These are phyloP conservation scores for Periparus ater DNA, from an alignment of 2,797 vertebrate genomes.

Conservation along the genomic window DNA sequence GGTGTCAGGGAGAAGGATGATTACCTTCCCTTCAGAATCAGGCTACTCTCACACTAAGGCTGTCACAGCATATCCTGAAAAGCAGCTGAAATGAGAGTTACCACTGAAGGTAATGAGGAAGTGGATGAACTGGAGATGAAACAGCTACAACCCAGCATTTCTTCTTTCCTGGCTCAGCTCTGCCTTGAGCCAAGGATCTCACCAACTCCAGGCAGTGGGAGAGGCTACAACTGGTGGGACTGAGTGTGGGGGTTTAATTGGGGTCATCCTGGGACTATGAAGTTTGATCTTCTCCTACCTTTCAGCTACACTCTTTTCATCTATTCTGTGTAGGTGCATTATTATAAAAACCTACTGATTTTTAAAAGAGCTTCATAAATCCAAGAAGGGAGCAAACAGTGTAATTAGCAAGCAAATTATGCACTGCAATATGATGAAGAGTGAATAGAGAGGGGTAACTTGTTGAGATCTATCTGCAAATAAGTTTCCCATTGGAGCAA, in stretches of 20 bases:
- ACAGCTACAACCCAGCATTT: background rate
- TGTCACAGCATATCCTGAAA: background rate
- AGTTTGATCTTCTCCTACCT: background rate
- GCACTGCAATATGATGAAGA: background rate
- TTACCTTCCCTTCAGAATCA: background rate
- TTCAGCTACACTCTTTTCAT: background rate
- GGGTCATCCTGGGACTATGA: background rate
- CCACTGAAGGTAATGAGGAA: background rate
- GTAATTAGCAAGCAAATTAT: conserved; percentile 16
- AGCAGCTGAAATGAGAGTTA: background rate
- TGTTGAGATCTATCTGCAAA: background rate
- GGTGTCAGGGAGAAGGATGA: background rate
- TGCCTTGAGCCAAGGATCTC: background rate
- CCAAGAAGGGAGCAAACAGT: background rate
- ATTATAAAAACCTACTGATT: background rate
- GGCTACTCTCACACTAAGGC: background rate
- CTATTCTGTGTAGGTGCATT: background rate
- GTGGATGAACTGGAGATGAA: background rate
- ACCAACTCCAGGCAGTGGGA: fast-evolving
- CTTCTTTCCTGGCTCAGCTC: background rate
- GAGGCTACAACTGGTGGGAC: fast-evolving
- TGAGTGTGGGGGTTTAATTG: fast-evolving
- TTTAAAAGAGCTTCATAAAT: background rate
- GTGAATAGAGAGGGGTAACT: background rate
- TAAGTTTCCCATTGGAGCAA: background rate